Evolutionary conservation across 2,888 invertebrate species (phyloP).

Genomic region (Bellardia pandia): DNA sequence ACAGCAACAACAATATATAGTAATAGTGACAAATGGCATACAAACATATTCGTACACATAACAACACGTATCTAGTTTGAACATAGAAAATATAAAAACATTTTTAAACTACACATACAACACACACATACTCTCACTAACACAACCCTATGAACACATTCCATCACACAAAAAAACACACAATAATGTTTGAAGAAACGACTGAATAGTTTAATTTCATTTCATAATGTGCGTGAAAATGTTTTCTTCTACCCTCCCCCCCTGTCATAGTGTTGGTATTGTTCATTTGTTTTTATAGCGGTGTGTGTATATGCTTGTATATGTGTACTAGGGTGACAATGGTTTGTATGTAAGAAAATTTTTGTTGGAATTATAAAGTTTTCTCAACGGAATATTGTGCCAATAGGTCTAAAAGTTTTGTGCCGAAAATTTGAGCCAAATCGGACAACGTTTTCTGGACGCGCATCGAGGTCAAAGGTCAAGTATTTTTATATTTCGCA

Average conservation of each 20-base stretch:
- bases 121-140: not conserved
- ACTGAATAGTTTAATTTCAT: conserved; percentile 15
- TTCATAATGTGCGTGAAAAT: conserved; percentile 9
- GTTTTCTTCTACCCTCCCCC: not conserved
- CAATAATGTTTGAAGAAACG: not conserved
- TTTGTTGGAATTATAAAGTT: no score
- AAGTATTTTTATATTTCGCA: no score
- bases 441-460: no score
- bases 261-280: conserved; percentile 32
- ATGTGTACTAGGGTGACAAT: no score
- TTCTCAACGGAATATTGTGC: no score
- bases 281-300: conserved; percentile 4
- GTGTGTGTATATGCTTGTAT: not conserved
- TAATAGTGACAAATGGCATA: conserved; percentile 3
- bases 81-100: not conserved
- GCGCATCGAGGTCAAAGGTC: no score
- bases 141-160: not conserved
- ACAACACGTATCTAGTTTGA: conserved; percentile 6
- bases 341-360: no score
- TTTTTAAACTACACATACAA: not conserved
- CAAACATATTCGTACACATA: not conserved
- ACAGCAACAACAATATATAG: conserved; percentile 23
- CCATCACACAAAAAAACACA: not conserved
- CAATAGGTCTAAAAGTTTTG: no score
- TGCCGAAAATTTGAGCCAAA: no score